Percentiles rank a stretch among this genome's conserved stretches.
Evolutionary conservation across 2,113 vertebrate species (phyloP).

Genomic region (Oreocharis arfaki): DNA sequence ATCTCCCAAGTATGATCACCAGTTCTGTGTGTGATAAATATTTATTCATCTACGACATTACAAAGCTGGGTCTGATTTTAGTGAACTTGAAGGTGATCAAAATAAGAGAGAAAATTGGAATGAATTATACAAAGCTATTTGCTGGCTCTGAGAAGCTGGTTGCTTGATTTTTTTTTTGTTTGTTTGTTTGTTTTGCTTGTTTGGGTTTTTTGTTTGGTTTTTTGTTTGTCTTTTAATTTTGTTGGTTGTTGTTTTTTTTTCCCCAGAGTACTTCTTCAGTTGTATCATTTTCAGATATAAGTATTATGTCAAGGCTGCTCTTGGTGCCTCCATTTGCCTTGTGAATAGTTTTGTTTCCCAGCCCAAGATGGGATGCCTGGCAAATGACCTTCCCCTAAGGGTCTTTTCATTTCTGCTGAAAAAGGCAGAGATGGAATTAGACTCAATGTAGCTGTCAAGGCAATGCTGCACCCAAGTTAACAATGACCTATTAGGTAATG

Average conservation of each 20-base stretch:
- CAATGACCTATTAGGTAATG: neutral
- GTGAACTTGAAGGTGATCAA: neutral
- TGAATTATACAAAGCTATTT: neutral
- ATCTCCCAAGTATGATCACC: neutral
- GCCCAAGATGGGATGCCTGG: neutral
- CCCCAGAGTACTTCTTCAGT: neutral
- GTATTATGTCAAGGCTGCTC: neutral
- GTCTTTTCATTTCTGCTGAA: neutral
- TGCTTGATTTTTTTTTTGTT: neutral
- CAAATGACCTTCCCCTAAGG: neutral
- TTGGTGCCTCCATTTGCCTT: neutral
- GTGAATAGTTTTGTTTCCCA: neutral
- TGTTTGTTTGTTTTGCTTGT: neutral
- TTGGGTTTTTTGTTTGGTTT: neutral
- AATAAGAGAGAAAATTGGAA: neutral
- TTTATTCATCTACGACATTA: neutral
- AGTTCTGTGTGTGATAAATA: neutral
- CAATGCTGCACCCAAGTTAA: neutral
- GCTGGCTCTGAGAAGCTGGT: neutral
- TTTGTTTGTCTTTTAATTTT: neutral
- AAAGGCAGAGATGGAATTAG: neutral
- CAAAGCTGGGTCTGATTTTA: neutral
- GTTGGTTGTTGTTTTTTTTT: accelerated
- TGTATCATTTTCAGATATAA: neutral
- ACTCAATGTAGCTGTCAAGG: neutral